phyloP scores from a whole-genome alignment of 1,140 invertebrate genomes.

The Aphelinus certus region DNA sequence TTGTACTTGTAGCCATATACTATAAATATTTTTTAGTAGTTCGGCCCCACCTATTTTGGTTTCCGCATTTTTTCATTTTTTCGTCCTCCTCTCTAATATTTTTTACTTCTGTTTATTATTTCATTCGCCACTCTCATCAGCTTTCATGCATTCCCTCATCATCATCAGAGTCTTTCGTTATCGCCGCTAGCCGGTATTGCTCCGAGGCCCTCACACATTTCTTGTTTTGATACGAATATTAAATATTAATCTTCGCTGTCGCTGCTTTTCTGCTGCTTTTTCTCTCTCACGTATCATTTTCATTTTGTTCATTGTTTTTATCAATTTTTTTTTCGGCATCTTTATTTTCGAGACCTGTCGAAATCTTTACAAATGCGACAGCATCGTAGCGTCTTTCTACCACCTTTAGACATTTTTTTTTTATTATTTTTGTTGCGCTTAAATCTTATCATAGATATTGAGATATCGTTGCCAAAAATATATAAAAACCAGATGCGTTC shows the following conservation, averaged over 20 bases:
- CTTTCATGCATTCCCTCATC: conserved; percentile 30
- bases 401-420: conserved; percentile 51
- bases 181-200: conserved; percentile 60
- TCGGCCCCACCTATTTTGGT: conserved; percentile 61
- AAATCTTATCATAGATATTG: conserved; percentile 63
- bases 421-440: conserved; percentile 57
- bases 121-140: conserved; percentile 19
- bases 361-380: conserved; percentile 62
- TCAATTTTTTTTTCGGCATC: conserved; percentile 42
- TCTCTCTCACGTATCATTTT: conserved; percentile 30
- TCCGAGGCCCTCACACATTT: conserved; percentile 64
- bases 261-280: conserved; percentile 32
- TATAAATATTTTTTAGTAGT: conserved; percentile 66
- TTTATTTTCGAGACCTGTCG: conserved; percentile 56
- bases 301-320: conserved; percentile 49
- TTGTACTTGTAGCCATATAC: conserved; percentile 69
- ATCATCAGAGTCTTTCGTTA: conserved; percentile 46
- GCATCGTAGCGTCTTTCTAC: conserved; percentile 54
- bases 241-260: conserved; percentile 61
- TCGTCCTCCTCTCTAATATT: conserved; percentile 43
- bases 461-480: conserved; percentile 68
- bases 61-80: conserved; percentile 51
- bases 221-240: conserved; percentile 66
- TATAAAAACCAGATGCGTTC: conserved; percentile 65
- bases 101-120: conserved; percentile 12